Base-by-base conservation (phyloP, 2,797 vertebrate genomes). In the Hapalemur alaotrensis region DNA sequence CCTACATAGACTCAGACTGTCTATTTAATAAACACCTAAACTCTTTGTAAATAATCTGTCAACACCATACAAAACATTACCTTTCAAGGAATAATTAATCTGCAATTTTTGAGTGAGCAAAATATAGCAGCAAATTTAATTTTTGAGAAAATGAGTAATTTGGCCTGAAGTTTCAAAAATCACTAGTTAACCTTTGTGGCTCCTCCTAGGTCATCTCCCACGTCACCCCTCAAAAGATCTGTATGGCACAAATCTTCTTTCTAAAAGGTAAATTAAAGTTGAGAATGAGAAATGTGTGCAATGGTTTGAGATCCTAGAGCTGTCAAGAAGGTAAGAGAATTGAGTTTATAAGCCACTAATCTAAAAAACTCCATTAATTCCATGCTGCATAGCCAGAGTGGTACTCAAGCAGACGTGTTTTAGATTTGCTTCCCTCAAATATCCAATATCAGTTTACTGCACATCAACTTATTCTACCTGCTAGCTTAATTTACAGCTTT, bases 11-110 rank as follows among this genome's bases (percentile, higher is more conserved):
- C 9, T 46, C 32, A 38, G 38, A 5, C 57, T 70, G 20, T 57
- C 89, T n/a, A 57, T 46, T 54, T 69, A 61, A 73, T 54, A 73
- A 72, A 57, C 57, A 48, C 61, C 43, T 80, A 79, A 78, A 73
- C 25, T 48, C 52, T 81, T 32, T 61, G n/a, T 72, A 46, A 86
- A 80, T 28, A 91, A 14, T 90, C 23, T 91, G 32, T 48, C 35
- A 81, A 78, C 59, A 97, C 3, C 13, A 95, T 23, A 57, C 35
- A 85, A 82, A 85, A 89, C 3, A 59, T 67, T 82, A 83, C 7
- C 48, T 90, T 87, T 92, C 57, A 86, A 97, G 83, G 17, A 72
- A 87, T 38, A 94, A 76, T 38, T 43, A 69, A 86, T 23, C 81
- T 80, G 28, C 4, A 96, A 73, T 75, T 59, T 92, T 93, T 69